Conservation (phyloP, 1,140 invertebrate genomes). For the Habropoda laboriosa region DNA sequence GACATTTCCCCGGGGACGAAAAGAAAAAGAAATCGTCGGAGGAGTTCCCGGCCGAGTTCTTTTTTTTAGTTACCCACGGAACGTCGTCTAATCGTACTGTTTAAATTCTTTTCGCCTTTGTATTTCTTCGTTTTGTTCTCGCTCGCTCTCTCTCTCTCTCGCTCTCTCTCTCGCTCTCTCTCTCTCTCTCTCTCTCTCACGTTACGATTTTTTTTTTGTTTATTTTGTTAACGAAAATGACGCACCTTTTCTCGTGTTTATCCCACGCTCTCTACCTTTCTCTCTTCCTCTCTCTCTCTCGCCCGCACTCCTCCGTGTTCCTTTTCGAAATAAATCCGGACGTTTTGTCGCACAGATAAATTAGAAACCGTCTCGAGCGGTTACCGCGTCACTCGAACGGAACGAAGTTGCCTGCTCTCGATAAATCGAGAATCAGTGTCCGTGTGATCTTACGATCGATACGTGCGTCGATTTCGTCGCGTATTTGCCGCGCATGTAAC, state of each 20-base stretch:
- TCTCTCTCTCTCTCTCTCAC: neutral
- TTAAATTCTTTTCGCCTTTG: constrained; percentile 67
- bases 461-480: constrained; percentile 9
- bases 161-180: constrained; percentile 4
- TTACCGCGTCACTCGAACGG: neutral
- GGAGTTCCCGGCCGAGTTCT: constrained; percentile 67
- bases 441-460: constrained; percentile 50
- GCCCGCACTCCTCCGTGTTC: neutral
- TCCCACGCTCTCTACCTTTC: constrained; percentile 2
- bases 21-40: constrained; percentile 46
- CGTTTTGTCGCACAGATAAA: constrained; percentile 1
- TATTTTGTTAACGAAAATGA: constrained; percentile 24
- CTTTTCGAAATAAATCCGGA: constrained; percentile 55
- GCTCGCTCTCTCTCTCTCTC: constrained; percentile 23
- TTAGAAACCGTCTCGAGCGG: neutral
- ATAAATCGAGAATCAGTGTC: constrained; percentile 26
- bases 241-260: constrained; percentile 9
- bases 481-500: neutral
- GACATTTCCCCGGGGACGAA: neutral
- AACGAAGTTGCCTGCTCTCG: neutral
- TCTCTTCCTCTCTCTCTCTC: constrained; percentile 9
- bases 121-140: constrained; percentile 34
- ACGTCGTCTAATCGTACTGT: constrained; percentile 70
- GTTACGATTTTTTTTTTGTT: constrained; percentile 25
- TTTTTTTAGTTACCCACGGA: constrained; percentile 41